phyloP scores from a whole-genome alignment of 2,797 vertebrate species.

The Hylomyscus alleni region DNA sequence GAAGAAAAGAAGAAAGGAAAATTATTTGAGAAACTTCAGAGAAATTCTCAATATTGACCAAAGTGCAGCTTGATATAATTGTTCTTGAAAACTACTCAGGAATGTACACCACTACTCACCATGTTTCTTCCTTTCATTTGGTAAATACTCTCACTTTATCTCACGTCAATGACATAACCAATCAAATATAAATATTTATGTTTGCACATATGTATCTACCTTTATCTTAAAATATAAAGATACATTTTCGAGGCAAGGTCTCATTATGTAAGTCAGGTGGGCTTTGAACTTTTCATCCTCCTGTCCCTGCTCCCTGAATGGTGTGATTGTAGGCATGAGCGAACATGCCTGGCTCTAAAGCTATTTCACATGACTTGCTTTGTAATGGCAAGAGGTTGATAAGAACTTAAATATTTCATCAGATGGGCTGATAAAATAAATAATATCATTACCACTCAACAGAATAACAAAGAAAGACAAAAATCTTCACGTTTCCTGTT shows the following conservation, averaged over 20 bases:
- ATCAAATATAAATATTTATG: conserved; percentile 10
- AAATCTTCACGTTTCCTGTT: neutral
- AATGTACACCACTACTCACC: neutral
- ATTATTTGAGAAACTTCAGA: conserved; percentile 36
- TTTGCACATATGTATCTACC: neutral
- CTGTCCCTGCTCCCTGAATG: neutral
- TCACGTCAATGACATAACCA: neutral
- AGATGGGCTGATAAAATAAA: conserved; percentile 44
- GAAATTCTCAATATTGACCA: neutral
- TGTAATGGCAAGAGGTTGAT: conserved; percentile 51
- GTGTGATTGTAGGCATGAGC: neutral
- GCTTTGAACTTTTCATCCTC: neutral
- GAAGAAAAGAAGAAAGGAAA: neutral
- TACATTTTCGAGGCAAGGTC: neutral
- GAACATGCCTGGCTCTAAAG: neutral
- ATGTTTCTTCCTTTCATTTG: conserved; percentile 34
- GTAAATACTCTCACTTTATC: neutral
- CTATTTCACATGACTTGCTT: conserved; percentile 7
- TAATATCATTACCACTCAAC: neutral
- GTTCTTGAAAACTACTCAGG: conserved; percentile 40
- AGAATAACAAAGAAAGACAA: conserved; percentile 1
- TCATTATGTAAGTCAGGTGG: neutral
- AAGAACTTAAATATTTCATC: conserved; percentile 37
- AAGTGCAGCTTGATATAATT: neutral
- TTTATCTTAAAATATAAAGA: neutral